Conservation (phyloP, 2,113 vertebrate genomes). For the Phaethon lepturus region DNA sequence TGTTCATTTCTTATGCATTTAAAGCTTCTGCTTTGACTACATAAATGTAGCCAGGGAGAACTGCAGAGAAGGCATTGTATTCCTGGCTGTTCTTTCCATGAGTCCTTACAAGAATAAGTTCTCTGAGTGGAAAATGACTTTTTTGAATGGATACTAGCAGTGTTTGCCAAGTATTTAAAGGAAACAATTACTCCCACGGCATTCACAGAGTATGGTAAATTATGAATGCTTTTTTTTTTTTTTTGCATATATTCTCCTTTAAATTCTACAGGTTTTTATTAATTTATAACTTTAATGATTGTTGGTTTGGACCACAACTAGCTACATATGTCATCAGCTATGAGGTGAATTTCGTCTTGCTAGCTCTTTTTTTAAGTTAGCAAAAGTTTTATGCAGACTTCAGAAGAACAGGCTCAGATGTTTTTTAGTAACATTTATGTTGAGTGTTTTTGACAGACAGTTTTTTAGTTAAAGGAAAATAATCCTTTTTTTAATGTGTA, state of each 20-base stretch:
- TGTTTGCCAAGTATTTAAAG: slow-evolving; percentile 32
- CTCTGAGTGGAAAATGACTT: slow-evolving; percentile 35
- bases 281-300: not conserved
- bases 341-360: not conserved
- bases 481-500: not conserved
- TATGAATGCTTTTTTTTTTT: not conserved
- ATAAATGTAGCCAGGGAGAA: not conserved
- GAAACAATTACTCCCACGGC: not conserved
- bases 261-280: not conserved
- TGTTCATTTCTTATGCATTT: slow-evolving; percentile 29
- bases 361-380: not conserved
- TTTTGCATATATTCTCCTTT: not conserved
- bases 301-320: not conserved
- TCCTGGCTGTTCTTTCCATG: not conserved
- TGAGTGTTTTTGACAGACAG: not conserved
- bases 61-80: not conserved
- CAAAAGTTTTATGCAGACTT: not conserved
- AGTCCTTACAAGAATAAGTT: not conserved
- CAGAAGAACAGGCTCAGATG: not conserved
- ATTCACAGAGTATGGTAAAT: not conserved
- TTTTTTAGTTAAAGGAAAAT: not conserved
- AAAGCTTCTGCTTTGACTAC: not conserved
- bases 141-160: slow-evolving; percentile 5
- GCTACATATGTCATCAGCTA: not conserved
- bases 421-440: not conserved